Conservation (phyloP, 2,113 vertebrate species). For the Atractosteus spatula region DNA sequence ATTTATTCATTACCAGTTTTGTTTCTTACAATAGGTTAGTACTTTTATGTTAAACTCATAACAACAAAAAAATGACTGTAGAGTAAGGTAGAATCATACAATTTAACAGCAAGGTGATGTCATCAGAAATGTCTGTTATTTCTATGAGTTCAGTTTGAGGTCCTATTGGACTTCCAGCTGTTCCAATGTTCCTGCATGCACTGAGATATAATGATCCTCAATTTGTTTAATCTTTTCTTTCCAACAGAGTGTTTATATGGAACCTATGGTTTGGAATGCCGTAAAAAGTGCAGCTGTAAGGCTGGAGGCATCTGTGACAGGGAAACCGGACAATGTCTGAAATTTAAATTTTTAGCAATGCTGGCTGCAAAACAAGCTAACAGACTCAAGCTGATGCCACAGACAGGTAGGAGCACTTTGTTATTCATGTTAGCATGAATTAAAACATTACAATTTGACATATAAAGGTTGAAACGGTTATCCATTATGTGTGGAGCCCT, state of each 20-base stretch:
- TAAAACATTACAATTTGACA: neutral
- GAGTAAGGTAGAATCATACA: no score
- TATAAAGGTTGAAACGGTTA: neutral
- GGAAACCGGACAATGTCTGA: constrained; percentile 85
- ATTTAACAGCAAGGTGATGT: no score
- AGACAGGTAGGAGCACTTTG: constrained; percentile 65
- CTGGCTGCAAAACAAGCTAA: constrained; percentile 59
- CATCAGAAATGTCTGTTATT: no score
- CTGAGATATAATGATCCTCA: no score
- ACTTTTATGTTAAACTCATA: no score
- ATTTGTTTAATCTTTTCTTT: constrained; percentile 9
- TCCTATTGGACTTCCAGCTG: no score
- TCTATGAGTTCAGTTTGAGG: no score
- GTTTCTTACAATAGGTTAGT: no score
- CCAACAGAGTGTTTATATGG: constrained; percentile 86
- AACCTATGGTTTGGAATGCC: constrained; percentile 88
- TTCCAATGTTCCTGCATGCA: no score
- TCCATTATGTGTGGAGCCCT: no score
- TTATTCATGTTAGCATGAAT: neutral
- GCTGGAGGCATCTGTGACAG: constrained; percentile 85
- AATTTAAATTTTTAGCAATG: constrained; percentile 82
- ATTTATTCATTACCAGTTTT: no score
- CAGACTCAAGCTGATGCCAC: constrained; percentile 60
- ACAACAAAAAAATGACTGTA: no score
- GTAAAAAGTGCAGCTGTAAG: constrained; percentile 84